Percentiles rank a stretch among this genome's conserved stretches.
Conservation (phyloP, 1,140 invertebrate genomes). For the Bradynema listronoti region DNA sequence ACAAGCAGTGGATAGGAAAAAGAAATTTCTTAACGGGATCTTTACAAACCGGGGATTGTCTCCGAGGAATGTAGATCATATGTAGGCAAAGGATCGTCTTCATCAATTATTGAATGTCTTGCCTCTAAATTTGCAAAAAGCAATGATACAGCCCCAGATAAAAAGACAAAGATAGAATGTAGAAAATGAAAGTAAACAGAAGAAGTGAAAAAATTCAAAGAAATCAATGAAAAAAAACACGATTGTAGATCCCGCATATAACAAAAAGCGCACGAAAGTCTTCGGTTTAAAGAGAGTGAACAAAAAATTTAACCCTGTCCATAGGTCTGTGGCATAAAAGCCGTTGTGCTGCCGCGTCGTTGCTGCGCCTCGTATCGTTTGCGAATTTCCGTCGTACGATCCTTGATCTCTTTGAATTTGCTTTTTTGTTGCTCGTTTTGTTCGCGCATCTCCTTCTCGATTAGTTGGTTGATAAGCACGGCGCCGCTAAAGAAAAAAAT, state of each 20-base stretch:
- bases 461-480: constrained; percentile 54
- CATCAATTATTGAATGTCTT: constrained; percentile 43
- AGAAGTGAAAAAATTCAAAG: too few species aligned
- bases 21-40: not conserved
- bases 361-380: constrained; percentile 49
- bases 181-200: too few species aligned
- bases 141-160: too few species aligned
- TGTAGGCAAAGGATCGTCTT: constrained; percentile 47
- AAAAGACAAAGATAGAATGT: too few species aligned
- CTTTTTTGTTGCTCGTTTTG: constrained; percentile 51
- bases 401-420: constrained; percentile 52
- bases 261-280: too few species aligned
- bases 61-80: constrained; percentile 31
- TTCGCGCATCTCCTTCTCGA: constrained; percentile 57
- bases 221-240: too few species aligned
- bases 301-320: constrained; percentile 54
- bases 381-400: constrained; percentile 48
- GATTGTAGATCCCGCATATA: too few species aligned
- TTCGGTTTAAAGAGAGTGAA: too few species aligned
- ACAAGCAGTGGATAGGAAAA: not conserved
- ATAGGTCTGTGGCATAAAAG: constrained; percentile 47
- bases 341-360: constrained; percentile 20
- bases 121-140: too few species aligned
- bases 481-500: constrained; percentile 49
- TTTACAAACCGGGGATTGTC: constrained; percentile 1